Conservation (phyloP, 2,797 vertebrate species). For the Pitangus sulphuratus region DNA sequence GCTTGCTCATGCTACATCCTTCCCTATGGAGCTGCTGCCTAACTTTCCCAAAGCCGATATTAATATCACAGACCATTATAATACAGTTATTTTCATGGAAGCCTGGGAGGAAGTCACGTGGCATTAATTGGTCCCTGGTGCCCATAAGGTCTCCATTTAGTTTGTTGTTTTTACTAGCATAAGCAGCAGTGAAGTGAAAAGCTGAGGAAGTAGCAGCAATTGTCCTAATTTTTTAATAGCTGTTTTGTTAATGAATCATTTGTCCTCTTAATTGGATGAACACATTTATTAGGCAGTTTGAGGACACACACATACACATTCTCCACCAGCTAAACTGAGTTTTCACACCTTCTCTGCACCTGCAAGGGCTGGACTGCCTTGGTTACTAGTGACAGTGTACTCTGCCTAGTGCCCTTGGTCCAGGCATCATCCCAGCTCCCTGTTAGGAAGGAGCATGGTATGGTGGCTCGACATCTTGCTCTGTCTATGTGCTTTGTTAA, state of each 20-base stretch:
- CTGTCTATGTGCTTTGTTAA: not conserved
- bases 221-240: slow-evolving; percentile 79
- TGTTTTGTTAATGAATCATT: slow-evolving; percentile 88
- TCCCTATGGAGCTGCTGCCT: slow-evolving; percentile 85
- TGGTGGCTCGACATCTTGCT: not conserved
- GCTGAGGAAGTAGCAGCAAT: slow-evolving; percentile 91
- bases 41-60: slow-evolving; percentile 97
- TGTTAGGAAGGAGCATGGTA: not conserved
- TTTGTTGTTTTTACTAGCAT: slow-evolving; percentile 93
- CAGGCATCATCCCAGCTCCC: not conserved
- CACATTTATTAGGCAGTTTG: slow-evolving; percentile 72
- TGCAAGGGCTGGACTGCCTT: not conserved
- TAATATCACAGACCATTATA: slow-evolving; percentile 99
- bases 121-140: slow-evolving; percentile 93
- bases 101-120: slow-evolving; percentile 97
- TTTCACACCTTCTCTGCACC: not conserved
- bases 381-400: not conserved
- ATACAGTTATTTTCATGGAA: slow-evolving; percentile 98
- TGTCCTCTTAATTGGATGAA: slow-evolving; percentile 81
- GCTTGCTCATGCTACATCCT: slow-evolving; percentile 87
- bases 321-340: not conserved
- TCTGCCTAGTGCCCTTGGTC: not conserved
- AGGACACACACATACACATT: not conserved
- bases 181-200: slow-evolving; percentile 95
- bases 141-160: slow-evolving; percentile 88